Base-by-base conservation (phyloP, 2,888 invertebrate species). In the Caenorhabditis plicata region DNA sequence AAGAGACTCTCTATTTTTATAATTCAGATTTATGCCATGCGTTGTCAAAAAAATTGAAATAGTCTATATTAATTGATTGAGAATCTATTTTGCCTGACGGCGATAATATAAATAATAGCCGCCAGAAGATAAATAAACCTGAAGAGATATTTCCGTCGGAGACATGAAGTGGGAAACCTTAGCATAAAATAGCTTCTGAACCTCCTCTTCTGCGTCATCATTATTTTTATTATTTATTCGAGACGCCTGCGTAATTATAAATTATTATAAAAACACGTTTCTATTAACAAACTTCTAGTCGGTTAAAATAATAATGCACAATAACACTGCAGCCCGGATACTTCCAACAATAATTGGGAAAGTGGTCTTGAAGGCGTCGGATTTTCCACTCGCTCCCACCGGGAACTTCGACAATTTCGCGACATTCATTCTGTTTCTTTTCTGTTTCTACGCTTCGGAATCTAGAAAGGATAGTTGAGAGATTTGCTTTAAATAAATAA, bases 141-240 rank as follows among this genome's bases (percentile, higher is more conserved):
- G 60, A 31, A 60, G 35, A 4, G 53, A 49, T 11, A 60, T 53
- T 19, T 60, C 60, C 3, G 53, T 26, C 1, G 60, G 60, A 1
- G 60, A 60, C 49, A 60, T 53, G 35, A 60, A 60, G 25, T 60
- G 52, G 3, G 60, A 53, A 17, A 60, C 60, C 50, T 60, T 60
- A 1, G 25, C 60, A 23, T 60, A 60, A 42, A 60, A 60, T 22
- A 45, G 27, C 11, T 43, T 45, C 13, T 45, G 41, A 32, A 46
- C 20, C n/a, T 19, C 5, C 8, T 5, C 19, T 36, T 19, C 27
- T 40, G 29, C 13, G 13, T 27, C 29, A 9, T 9, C 29, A 27
- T 7, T 27, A 27, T 27, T n/a, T n/a, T n/a, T n/a, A n/a, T n/a
- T n/a, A n/a, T n/a, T n/a, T n/a, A n/a, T n/a, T n/a, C n/a, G n/a